Evolutionary conservation across 1,140 invertebrate genomes (phyloP).

Genomic region (Calephelis nemesis): DNA sequence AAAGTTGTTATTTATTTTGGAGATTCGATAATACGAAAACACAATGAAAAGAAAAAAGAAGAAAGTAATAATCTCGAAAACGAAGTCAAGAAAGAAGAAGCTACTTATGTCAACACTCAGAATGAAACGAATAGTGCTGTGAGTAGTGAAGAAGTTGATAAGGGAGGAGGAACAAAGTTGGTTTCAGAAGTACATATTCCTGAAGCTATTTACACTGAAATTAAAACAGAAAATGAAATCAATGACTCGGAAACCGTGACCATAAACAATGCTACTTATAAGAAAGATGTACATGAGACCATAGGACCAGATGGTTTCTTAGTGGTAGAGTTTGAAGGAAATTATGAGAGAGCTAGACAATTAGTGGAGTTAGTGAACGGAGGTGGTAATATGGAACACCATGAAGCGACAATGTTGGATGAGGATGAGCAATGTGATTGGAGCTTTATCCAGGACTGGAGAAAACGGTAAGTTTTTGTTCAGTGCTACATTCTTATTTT

Average conservation of each 20-base stretch:
- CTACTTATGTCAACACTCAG: conserved; percentile 68
- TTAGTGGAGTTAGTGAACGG: conserved; percentile 80
- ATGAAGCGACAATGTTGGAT: conserved; percentile 67
- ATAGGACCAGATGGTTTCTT: conserved; percentile 80
- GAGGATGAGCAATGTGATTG: conserved; percentile 82
- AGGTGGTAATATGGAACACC: conserved; percentile 66
- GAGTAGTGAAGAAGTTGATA: conserved; percentile 56
- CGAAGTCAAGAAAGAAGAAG: conserved; percentile 60
- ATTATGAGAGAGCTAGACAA: conserved; percentile 81
- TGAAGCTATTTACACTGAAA: conserved; percentile 74
- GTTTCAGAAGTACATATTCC: conserved; percentile 68
- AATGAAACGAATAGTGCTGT: conserved; percentile 61
- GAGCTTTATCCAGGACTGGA: conserved; percentile 87
- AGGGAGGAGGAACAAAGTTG: conserved; percentile 59
- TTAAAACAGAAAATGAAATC: conserved; percentile 46
- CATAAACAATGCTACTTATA: conserved; percentile 65
- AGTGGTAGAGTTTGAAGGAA: conserved; percentile 83
- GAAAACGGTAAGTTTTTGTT: conserved; percentile 79
- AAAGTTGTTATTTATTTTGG: conserved; percentile 86
- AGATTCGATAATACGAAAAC: conserved; percentile 80
- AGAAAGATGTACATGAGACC: conserved; percentile 62
- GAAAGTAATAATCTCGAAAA: conserved; percentile 47
- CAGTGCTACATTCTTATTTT: too few relatives aligned
- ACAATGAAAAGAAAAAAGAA: conserved; percentile 65
- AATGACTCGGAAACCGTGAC: conserved; percentile 45